phyloP scores from a whole-genome alignment of 2,797 vertebrate genomes.

The Melanotaenia pygmaea region DNA sequence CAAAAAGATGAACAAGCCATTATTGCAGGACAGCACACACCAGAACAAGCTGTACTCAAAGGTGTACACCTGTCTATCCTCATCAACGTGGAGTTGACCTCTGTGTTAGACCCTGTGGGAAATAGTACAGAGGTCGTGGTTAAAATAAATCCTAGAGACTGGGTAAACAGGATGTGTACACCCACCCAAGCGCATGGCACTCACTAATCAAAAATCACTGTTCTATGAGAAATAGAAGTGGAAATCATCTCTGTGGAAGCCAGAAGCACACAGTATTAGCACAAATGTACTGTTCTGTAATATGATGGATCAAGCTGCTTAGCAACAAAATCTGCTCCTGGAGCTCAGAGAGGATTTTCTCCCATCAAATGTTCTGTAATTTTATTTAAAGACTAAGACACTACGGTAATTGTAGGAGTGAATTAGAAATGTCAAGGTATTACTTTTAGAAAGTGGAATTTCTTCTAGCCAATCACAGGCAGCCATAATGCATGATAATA shows the following conservation, averaged over 20 bases:
- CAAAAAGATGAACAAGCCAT: constrained; percentile 46
- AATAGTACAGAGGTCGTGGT: constrained; percentile 56
- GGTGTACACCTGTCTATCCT: constrained; percentile 76
- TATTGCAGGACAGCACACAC: constrained; percentile 46
- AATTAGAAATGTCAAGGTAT: constrained; percentile 33
- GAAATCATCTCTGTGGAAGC: constrained; percentile 25
- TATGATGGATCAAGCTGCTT: constrained; percentile 61
- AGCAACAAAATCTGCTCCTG: constrained; percentile 59
- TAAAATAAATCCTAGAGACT: constrained; percentile 70
- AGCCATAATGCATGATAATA: constrained; percentile 4
- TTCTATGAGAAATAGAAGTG: constrained; percentile 20
- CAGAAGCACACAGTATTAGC: constrained; percentile 7
- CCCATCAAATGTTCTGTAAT: constrained; percentile 36
- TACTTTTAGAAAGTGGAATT: constrained; percentile 11
- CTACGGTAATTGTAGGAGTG: constrained; percentile 9
- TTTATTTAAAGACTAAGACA: constrained; percentile 52
- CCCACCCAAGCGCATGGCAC: constrained; percentile 61
- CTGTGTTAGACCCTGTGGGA: constrained; percentile 42
- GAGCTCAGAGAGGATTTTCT: constrained; percentile 18
- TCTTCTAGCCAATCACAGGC: constrained; percentile 12
- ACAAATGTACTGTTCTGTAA: constrained; percentile 35
- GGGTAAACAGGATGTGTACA: constrained; percentile 74
- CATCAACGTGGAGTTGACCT: constrained; percentile 56
- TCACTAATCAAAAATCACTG: constrained; percentile 59
- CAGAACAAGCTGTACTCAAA: constrained; percentile 36